phyloP scores from a whole-genome alignment of 2,888 invertebrate species.

The Heliconius ethilla region DNA sequence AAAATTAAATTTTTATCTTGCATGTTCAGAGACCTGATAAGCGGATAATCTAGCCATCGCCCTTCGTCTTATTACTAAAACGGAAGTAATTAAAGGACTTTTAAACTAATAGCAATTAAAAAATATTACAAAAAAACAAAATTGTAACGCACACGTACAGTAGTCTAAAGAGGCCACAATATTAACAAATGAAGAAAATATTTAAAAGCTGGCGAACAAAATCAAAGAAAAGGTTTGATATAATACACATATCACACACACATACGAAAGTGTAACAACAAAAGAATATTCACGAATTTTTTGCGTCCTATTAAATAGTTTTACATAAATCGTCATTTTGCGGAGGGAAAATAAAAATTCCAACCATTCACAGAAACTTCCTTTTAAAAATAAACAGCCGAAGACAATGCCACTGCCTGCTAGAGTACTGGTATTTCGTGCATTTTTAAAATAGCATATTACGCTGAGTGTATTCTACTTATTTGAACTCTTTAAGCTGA shows the following conservation, averaged over 20 bases:
- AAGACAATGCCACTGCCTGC: conserved; percentile 9
- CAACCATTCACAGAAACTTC: conserved; percentile 12
- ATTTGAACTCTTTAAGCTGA: conserved; percentile 47
- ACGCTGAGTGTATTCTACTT: conserved; percentile 21
- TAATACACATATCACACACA: not conserved
- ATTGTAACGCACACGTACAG: not conserved
- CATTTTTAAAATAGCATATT: conserved; percentile 28
- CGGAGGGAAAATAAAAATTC: conserved; percentile 4
- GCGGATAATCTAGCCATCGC: not conserved
- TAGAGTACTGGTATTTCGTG: conserved; percentile 6
- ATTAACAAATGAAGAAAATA: not conserved
- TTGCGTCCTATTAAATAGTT: not conserved
- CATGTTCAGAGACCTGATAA: not conserved
- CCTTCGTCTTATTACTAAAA: not conserved
- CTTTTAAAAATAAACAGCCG: conserved; percentile 21
- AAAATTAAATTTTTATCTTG: not conserved
- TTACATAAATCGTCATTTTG: conserved; percentile 1
- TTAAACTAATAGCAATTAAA: not conserved
- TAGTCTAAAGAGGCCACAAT: no score
- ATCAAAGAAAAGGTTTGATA: not conserved
- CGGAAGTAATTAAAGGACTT: no score
- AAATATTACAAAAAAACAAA: not conserved
- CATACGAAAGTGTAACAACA: not conserved
- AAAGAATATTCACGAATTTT: not conserved
- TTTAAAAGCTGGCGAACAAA: not conserved